These are phyloP conservation scores for Ailuropoda melanoleuca DNA, from an alignment of 2,113 vertebrate genomes.

Conservation along the genomic window DNA sequence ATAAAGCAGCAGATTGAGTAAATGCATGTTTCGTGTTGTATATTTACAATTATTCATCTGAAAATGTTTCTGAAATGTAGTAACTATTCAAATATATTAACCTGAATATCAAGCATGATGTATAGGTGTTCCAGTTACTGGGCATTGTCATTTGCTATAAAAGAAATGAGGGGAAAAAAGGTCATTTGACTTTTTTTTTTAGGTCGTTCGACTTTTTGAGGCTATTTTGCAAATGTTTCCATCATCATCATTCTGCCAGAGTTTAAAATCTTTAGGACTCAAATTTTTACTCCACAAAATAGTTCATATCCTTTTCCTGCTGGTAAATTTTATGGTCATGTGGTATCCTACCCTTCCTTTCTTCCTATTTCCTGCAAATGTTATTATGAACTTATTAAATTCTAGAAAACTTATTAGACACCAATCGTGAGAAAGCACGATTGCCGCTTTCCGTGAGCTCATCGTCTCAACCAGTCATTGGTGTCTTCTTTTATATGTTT, in stretches of 20 bases:
- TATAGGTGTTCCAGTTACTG: not conserved
- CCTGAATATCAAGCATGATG: not conserved
- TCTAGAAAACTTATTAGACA: not conserved
- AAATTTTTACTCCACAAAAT: not conserved
- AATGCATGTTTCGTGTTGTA: not conserved
- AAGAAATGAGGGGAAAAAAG: not conserved
- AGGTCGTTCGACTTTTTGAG: not conserved
- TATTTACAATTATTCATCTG: slow-evolving; percentile 21
- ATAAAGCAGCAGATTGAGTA: not conserved
- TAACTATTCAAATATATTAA: slow-evolving; percentile 32
- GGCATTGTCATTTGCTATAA: not conserved
- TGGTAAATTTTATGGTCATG: not conserved
- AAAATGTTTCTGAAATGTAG: slow-evolving; percentile 27
- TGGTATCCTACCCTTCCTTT: not conserved
- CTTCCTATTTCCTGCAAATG: not conserved
- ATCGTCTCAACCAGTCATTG: not conserved
- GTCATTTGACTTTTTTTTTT: not conserved
- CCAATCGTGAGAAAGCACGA: not conserved
- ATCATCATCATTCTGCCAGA: slow-evolving; percentile 6
- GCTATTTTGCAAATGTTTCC: not conserved
- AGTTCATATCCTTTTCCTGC: not conserved
- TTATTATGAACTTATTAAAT: not conserved
- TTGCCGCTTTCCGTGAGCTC: not conserved
- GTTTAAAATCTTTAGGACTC: slow-evolving; percentile 9
- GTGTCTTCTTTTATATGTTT: not conserved